Evolutionary conservation across 2,113 vertebrate genomes (phyloP).

Genomic region (Hiodon alosoides): DNA sequence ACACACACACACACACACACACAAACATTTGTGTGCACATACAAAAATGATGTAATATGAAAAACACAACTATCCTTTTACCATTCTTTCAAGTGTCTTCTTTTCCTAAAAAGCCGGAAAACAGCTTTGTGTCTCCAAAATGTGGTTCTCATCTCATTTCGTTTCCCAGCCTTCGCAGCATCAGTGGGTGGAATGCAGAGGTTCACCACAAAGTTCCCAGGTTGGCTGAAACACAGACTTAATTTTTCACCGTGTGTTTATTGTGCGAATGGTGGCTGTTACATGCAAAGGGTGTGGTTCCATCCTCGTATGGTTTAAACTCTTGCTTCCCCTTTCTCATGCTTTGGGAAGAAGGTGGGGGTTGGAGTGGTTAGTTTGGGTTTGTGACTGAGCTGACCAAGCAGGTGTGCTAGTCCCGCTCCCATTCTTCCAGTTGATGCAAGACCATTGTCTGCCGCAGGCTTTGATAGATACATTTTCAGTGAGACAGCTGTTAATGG

Average conservation of each 20-base stretch:
- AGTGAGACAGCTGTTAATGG: background rate
- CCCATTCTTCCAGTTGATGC: background rate
- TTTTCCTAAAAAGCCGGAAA: background rate
- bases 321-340: constrained; percentile 1
- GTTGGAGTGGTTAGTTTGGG: background rate
- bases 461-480: background rate
- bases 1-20: no score
- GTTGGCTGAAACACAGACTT: background rate
- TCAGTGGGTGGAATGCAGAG: no score
- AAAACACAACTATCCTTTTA: no score
- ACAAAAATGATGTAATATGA: background rate
- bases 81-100: no score
- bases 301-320: background rate
- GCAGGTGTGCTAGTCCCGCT: background rate
- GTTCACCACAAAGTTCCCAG: no score
- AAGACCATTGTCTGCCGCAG: background rate
- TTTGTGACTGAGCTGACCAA: background rate
- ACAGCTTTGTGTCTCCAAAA: background rate
- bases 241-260: background rate
- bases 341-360: background rate
- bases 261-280: background rate
- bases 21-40: background rate
- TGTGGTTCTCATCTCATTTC: background rate
- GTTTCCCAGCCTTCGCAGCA: no score
- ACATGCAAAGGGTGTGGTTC: background rate